phyloP scores from a whole-genome alignment of 2,113 vertebrate species.

The Nesospiza acunhae region DNA sequence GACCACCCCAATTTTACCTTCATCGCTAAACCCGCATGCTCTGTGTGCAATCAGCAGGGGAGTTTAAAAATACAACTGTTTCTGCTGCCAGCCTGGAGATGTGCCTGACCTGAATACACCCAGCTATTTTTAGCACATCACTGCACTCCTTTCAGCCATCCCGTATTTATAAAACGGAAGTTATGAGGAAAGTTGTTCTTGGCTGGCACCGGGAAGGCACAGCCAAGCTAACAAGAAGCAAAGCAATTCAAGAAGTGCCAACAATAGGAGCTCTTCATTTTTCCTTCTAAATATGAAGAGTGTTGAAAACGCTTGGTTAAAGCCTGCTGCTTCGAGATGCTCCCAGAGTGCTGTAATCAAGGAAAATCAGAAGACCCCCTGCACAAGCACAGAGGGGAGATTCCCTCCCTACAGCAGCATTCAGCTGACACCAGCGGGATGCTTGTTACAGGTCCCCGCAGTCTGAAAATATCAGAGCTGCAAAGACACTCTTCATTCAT shows the following conservation, averaged over 20 bases:
- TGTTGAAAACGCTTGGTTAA: neutral
- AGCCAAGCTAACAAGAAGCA: neutral
- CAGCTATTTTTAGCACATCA: neutral
- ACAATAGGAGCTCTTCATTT: neutral
- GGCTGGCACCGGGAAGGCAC: neutral
- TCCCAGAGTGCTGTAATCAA: neutral
- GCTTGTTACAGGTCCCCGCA: neutral
- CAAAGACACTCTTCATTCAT: neutral
- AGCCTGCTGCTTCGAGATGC: neutral
- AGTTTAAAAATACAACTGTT: neutral
- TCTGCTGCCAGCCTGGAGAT: neutral
- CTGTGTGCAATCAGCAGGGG: neutral
- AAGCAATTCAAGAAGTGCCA: neutral
- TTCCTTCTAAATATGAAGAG: neutral
- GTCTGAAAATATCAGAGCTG: neutral
- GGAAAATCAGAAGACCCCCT: neutral
- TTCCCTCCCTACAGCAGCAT: neutral
- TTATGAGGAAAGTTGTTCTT: conserved; percentile 28
- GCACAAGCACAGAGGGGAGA: neutral
- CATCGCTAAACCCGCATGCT: neutral
- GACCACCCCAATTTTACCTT: neutral
- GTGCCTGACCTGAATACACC: conserved; percentile 37
- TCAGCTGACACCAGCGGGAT: neutral
- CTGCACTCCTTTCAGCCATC: neutral
- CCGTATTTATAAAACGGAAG: neutral